Conservation (phyloP, 2,888 invertebrate species). For the Ceraclea dissimilis region DNA sequence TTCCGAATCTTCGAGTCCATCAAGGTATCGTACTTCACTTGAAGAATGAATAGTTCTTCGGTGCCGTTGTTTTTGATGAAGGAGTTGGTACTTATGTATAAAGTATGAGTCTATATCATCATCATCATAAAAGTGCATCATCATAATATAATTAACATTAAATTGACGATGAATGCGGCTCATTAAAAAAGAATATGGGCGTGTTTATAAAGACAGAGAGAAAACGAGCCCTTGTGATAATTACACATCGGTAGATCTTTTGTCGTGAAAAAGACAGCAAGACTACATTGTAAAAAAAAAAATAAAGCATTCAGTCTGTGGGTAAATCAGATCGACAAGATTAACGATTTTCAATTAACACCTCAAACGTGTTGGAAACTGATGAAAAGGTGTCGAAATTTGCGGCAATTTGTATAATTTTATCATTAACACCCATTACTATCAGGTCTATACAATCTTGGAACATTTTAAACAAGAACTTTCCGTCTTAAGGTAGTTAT, state of each 20-base stretch:
- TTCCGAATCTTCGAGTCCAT: no score
- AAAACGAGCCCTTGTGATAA: background rate
- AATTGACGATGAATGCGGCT: background rate
- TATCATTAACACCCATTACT: constrained; percentile 1
- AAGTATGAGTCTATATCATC: no score
- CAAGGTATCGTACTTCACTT: no score
- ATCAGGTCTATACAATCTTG: constrained; percentile 1
- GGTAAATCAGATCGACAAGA: constrained; percentile 4
- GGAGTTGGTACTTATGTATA: no score
- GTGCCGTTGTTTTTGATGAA: no score
- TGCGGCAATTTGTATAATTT: constrained; percentile 10
- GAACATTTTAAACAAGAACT: background rate
- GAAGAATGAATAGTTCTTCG: no score
- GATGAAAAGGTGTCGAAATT: constrained; percentile 14
- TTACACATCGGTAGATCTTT: background rate
- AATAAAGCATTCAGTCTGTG: background rate
- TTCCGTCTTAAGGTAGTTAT: no score
- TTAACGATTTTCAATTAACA: constrained; percentile 20
- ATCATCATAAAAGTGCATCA: background rate
- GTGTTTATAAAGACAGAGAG: background rate
- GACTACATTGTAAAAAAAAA: background rate
- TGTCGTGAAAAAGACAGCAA: no score
- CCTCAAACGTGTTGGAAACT: constrained; percentile 11
- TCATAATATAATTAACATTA: background rate
- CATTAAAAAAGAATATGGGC: background rate